phyloP scores from a whole-genome alignment of 2,113 vertebrate genomes.

The Hippotragus niger region DNA sequence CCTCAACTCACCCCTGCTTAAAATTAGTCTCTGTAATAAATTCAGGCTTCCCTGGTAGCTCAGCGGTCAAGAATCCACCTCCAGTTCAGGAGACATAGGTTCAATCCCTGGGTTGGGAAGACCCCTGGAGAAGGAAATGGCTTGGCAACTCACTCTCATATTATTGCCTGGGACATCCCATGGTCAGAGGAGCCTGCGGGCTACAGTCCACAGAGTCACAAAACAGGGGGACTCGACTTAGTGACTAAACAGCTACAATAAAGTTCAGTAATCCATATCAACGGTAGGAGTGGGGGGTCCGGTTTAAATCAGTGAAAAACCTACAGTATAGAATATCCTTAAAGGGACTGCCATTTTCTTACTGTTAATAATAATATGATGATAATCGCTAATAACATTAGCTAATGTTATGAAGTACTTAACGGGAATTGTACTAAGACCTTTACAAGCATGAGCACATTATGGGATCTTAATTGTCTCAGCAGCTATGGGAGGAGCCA shows the following conservation, averaged over 20 bases:
- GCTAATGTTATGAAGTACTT: neutral
- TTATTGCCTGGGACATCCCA: neutral
- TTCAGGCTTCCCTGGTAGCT: neutral
- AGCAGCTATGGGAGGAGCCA: neutral
- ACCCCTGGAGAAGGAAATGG: neutral
- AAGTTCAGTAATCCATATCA: neutral
- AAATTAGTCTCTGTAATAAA: neutral
- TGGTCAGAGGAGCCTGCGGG: neutral
- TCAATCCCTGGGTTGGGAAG: neutral
- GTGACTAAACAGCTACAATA: neutral
- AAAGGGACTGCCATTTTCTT: neutral
- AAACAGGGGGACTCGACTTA: neutral
- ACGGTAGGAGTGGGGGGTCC: neutral
- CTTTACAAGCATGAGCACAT: neutral
- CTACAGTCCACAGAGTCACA: neutral
- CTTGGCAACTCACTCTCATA: neutral
- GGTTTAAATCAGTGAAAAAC: neutral
- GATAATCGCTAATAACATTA: neutral
- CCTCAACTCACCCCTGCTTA: neutral
- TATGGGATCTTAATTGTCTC: neutral
- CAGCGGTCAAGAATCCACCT: neutral
- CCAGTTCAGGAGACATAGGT: neutral
- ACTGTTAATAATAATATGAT: neutral
- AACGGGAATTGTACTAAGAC: neutral
- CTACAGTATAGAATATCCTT: neutral